A percentile compares a stretch with the other conserved stretches of the same genome.
Evolutionary conservation across 2,113 vertebrate genomes (phyloP).

Genomic region (Heterotis niloticus): DNA sequence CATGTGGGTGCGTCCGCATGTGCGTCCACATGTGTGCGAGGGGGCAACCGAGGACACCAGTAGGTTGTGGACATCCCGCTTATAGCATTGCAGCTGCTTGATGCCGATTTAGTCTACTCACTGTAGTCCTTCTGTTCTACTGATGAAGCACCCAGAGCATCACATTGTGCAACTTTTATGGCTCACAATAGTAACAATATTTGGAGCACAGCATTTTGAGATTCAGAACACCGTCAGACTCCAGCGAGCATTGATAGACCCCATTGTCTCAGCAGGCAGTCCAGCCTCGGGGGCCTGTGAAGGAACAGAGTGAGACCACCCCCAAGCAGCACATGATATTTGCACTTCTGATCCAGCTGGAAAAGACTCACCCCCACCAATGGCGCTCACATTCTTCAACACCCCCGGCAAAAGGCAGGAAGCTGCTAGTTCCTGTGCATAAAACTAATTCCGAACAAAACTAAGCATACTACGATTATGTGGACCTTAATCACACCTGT

Average conservation of each 20-base stretch:
- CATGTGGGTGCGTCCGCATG: too few relatives aligned
- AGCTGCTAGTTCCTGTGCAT: slow-evolving; percentile 38
- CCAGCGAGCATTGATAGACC: not conserved
- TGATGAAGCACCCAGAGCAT: too few relatives aligned
- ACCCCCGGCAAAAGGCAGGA: slow-evolving; percentile 53
- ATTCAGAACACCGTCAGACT: not conserved
- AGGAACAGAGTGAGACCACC: not conserved
- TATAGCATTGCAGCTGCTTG: too few relatives aligned
- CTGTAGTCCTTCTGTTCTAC: too few relatives aligned
- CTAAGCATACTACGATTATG: too few relatives aligned
- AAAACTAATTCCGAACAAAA: not conserved
- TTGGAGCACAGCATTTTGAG: not conserved
- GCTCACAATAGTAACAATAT: too few relatives aligned
- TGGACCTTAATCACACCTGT: too few relatives aligned
- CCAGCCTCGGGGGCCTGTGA: not conserved
- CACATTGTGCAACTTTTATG: too few relatives aligned
- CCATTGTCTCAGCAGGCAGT: slow-evolving; percentile 6
- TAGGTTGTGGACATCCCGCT: too few relatives aligned
- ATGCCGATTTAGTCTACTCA: too few relatives aligned
- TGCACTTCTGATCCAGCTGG: not conserved
- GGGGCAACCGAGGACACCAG: too few relatives aligned
- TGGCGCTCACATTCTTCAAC: slow-evolving; percentile 44
- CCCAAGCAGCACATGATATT: not conserved
- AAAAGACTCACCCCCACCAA: slow-evolving; percentile 30
- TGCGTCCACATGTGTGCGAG: too few relatives aligned